Conservation (phyloP, 2,113 vertebrate genomes). For the Syrmaticus mikado region DNA sequence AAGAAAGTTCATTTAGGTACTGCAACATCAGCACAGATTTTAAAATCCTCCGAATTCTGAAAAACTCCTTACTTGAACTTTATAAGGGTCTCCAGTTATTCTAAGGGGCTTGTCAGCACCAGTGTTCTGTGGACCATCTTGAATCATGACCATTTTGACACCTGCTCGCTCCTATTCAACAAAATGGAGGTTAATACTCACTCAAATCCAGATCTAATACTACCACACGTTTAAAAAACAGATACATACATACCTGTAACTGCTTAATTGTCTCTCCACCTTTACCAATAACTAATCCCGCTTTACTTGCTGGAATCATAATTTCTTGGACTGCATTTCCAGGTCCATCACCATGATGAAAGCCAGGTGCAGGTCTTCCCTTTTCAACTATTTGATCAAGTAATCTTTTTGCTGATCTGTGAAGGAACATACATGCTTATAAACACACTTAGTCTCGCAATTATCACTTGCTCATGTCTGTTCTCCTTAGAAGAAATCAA, state of each 20-base stretch:
- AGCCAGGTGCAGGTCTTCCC: slow-evolving; percentile 93
- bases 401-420: slow-evolving; percentile 91
- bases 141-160: slow-evolving; percentile 99
- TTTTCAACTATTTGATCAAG: slow-evolving; percentile 97
- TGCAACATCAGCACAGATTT: not conserved
- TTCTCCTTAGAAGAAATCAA: not conserved
- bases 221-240: not conserved
- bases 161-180: slow-evolving; percentile 90
- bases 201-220: not conserved
- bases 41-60: not conserved
- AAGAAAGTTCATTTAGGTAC: not conserved
- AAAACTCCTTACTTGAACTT: slow-evolving; percentile 89
- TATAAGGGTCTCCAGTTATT: slow-evolving; percentile 97
- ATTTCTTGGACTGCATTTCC: slow-evolving; percentile 98
- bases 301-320: slow-evolving; percentile 97
- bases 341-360: slow-evolving; percentile 93
- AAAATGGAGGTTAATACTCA: slow-evolving; percentile 10
- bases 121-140: slow-evolving; percentile 98
- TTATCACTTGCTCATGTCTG: not conserved
- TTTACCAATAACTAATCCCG: slow-evolving; percentile 97
- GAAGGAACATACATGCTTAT: not conserved
- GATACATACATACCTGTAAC: slow-evolving; percentile 83
- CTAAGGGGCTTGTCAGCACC: slow-evolving; percentile 97
- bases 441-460: not conserved
- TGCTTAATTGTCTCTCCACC: slow-evolving; percentile 99